Evolutionary conservation across 1,140 invertebrate genomes (phyloP), one percentile per base, ranked within the genome.

Genomic region (Aphis gossypii): DNA sequence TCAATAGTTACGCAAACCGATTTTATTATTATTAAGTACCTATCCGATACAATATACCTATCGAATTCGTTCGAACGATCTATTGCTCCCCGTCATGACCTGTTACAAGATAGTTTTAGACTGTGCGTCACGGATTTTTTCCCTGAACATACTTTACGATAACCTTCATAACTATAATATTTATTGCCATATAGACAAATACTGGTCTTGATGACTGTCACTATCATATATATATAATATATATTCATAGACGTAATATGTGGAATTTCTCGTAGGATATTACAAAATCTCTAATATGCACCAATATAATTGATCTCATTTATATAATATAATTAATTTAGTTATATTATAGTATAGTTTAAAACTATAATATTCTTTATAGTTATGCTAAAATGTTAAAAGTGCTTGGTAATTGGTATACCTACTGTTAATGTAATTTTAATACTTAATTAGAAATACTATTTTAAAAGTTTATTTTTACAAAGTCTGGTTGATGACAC

Each of bases 141-240:
- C 30, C 84, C 84, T 20, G 25, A 30, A 21, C 44, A 18, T 7
- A 87, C 38, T 87, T 87, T 48, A 86, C 9, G 41, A 30, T 46
- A 87, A 87, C 84, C 44, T 46, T 87, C 84, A 48, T 86, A 86
- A 87, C 41, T 87, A 46, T 87, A 84, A 84, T 84, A 46, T 87
- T 87, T 87, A 87, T 87, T 46, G 41, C 84, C 25, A 18, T 87
- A 46, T 87, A 87, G 25, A 87, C 44, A 48, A 46, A 87, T 46
- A 87, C 41, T 87, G 82, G 82, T 83, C 82, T 83, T 41, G 82
- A 83, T 83, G 38, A 83, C 82, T 41, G 82, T 83, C 82, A 83
- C 82, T 38, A 41, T 41, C 1, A 76, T 18, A 18, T 18, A n/a
- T 68, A 68, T 68, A 68, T 14, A n/a, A 68, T 14, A n/a, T n/a